These are phyloP conservation scores for Colostygia pectinataria DNA, from an alignment of 2,888 invertebrate genomes.

Conservation along the genomic window DNA sequence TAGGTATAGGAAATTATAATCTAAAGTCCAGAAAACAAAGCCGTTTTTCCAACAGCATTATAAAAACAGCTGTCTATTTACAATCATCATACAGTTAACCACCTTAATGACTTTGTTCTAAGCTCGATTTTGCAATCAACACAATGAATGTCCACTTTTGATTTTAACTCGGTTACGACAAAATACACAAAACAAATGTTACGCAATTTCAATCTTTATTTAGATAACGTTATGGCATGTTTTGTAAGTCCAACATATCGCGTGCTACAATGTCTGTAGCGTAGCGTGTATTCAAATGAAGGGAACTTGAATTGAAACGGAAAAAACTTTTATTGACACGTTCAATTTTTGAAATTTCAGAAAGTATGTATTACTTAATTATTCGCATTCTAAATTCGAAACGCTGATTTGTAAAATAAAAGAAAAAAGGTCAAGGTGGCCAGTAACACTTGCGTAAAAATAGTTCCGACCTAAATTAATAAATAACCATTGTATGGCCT, in stretches of 20 bases:
- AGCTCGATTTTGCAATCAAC: background rate
- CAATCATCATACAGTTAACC: background rate
- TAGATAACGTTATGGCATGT: background rate
- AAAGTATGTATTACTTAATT: background rate
- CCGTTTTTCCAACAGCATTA: background rate
- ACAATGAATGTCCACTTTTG: background rate
- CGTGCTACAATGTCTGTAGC: constrained; percentile 33
- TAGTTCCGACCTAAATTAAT: too few relatives aligned
- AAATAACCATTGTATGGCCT: too few relatives aligned
- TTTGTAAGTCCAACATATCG: constrained; percentile 10
- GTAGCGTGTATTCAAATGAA: constrained; percentile 31
- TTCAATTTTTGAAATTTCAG: constrained; percentile 6
- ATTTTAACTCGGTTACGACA: constrained; percentile 1
- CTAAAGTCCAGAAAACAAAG: background rate
- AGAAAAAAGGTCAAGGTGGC: too few relatives aligned
- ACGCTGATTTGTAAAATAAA: background rate
- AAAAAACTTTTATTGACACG: constrained; percentile 18
- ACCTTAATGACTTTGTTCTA: background rate
- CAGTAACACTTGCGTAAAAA: too few relatives aligned
- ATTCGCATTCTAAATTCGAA: background rate
- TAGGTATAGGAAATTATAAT: background rate
- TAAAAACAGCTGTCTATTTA: background rate
- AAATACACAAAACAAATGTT: constrained; percentile 1
- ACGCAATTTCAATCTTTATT: constrained; percentile 9
- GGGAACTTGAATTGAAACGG: constrained; percentile 15